phyloP scores from a whole-genome alignment of 2,113 vertebrate species.

The Galemys pyrenaicus region DNA sequence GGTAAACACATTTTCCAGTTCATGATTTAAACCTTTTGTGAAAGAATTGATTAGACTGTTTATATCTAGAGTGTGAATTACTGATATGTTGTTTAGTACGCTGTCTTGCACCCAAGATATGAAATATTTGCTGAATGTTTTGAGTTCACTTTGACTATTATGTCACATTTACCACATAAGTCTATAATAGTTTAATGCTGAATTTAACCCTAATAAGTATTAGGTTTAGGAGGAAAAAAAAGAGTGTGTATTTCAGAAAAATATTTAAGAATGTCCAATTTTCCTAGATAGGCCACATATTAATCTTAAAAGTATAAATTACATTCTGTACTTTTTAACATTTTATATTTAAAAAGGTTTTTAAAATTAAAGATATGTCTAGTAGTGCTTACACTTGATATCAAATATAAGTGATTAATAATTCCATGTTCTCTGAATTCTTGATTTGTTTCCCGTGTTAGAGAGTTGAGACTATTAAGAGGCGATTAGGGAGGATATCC shows the following conservation, averaged over 20 bases:
- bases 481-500: constrained; percentile 87
- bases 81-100: neutral
- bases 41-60: constrained; percentile 26
- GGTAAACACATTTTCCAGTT: neutral
- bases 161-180: neutral
- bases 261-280: constrained; percentile 65
- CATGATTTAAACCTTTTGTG: constrained; percentile 16
- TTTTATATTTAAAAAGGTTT: constrained; percentile 63
- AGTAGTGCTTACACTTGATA: constrained; percentile 79
- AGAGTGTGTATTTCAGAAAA: constrained; percentile 75
- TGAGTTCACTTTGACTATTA: neutral
- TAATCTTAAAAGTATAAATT: constrained; percentile 66
- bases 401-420: constrained; percentile 84
- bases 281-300: constrained; percentile 63
- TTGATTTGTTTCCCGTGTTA: constrained; percentile 87
- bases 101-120: neutral
- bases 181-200: neutral
- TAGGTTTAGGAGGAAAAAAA: neutral
- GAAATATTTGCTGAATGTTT: constrained; percentile 21
- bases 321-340: constrained; percentile 37
- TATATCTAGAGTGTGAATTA: neutral
- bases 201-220: neutral
- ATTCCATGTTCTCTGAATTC: constrained; percentile 85
- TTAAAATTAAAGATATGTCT: constrained; percentile 79
- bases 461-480: constrained; percentile 86